Evolutionary conservation across 2,888 invertebrate species (phyloP).

Genomic region (Sinodicranocentrus sp.): DNA sequence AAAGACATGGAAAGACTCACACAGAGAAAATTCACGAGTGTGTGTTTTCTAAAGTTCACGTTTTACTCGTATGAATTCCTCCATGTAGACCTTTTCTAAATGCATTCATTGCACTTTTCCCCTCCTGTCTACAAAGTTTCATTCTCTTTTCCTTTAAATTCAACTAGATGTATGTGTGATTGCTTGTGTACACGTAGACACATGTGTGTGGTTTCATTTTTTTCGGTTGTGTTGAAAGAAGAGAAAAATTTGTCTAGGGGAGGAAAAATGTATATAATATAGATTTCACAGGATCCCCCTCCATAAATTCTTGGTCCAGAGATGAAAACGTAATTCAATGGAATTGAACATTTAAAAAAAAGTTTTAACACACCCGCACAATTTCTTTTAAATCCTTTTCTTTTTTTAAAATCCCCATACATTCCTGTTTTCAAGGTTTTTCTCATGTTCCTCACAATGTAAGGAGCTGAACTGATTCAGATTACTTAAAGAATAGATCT

Average conservation of each 20-base stretch:
- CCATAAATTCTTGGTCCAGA: no score
- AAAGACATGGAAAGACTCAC: no score
- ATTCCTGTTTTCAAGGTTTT: neutral
- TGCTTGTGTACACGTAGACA: neutral
- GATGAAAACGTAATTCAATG: slow-evolving; percentile 32
- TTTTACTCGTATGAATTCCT: neutral
- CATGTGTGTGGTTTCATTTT: slow-evolving; percentile 1
- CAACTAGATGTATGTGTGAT: neutral
- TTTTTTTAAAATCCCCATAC: neutral
- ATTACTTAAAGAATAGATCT: slow-evolving; percentile 23
- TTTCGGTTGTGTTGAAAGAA: slow-evolving; percentile 2
- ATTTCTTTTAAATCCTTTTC: slow-evolving; percentile 6
- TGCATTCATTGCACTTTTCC: slow-evolving; percentile 17
- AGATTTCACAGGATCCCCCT: no score
- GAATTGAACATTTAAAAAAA: slow-evolving; percentile 12
- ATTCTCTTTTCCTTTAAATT: neutral
- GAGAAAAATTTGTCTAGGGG: no score
- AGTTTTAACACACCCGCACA: neutral
- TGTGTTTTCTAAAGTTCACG: no score
- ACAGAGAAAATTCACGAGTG: no score
- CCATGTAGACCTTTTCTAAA: neutral
- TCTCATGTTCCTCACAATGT: neutral
- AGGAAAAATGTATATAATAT: no score
- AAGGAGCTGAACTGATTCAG: neutral
- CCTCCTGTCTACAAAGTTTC: neutral